Conservation (phyloP, 1,140 invertebrate species). For the Anadara kagoshimensis region DNA sequence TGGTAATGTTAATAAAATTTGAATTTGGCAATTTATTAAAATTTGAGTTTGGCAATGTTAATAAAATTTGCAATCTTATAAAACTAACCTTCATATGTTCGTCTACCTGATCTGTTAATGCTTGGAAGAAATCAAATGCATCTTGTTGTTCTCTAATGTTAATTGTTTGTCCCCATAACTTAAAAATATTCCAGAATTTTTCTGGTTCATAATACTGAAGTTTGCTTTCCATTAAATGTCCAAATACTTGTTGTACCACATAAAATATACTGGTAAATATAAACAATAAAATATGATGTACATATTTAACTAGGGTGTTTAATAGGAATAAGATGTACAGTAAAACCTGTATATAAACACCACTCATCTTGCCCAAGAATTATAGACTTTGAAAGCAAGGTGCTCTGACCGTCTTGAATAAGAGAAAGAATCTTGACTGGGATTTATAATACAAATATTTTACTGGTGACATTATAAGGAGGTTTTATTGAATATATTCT, state of each 20-base stretch:
- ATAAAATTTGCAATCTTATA: too few relatives aligned
- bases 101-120: conserved; percentile 68
- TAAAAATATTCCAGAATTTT: conserved; percentile 71
- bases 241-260: conserved; percentile 72
- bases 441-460: too few relatives aligned
- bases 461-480: too few relatives aligned
- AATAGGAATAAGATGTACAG: background rate
- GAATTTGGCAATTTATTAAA: too few relatives aligned
- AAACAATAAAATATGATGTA: background rate
- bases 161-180: conserved; percentile 70
- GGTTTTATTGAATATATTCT: too few relatives aligned
- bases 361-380: too few relatives aligned
- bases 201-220: conserved; percentile 72
- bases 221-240: conserved; percentile 70
- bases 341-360: background rate
- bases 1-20: too few relatives aligned
- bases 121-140: conserved; percentile 72
- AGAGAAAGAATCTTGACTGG: too few relatives aligned
- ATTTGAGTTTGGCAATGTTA: too few relatives aligned
- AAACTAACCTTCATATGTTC: conserved; percentile 68
- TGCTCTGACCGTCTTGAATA: too few relatives aligned
- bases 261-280: conserved; percentile 66
- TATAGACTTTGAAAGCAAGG: too few relatives aligned
- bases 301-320: background rate
- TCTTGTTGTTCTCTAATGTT: conserved; percentile 71